phyloP scores from a whole-genome alignment of 2,888 invertebrate species.

The Odontothrips loti region DNA sequence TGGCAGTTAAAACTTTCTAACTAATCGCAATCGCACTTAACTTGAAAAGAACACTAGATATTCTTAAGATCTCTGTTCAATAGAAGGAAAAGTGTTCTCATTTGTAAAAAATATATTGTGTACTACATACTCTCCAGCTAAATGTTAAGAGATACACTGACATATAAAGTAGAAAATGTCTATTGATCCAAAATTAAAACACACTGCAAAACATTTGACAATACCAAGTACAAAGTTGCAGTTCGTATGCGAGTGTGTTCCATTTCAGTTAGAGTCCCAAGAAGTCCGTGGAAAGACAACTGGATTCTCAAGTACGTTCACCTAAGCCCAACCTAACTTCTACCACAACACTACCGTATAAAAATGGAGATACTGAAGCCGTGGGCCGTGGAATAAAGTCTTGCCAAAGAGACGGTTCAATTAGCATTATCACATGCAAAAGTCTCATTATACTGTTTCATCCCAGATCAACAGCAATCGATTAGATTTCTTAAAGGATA shows the following conservation, averaged over 20 bases:
- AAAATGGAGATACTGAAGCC: no score
- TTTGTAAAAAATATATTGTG: background rate
- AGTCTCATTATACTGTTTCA: slow-evolving; percentile 18
- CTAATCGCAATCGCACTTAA: background rate
- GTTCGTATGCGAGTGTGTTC: no score
- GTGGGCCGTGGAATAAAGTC: background rate
- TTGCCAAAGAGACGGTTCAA: background rate
- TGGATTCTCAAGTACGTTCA: background rate
- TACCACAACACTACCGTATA: background rate
- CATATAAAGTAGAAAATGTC: background rate
- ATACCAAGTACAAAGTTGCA: no score
- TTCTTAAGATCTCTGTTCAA: background rate
- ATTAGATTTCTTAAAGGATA: background rate
- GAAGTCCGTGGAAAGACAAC: background rate
- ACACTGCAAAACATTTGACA: no score
- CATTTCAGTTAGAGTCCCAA: no score
- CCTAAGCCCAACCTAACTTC: background rate
- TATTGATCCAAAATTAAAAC: no score
- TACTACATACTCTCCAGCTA: background rate
- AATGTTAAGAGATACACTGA: background rate
- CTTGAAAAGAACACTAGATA: background rate
- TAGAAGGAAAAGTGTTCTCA: background rate
- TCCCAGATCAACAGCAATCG: background rate
- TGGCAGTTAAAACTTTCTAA: no score
- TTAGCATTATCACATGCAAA: slow-evolving; percentile 22